A percentile compares a stretch with the other conserved stretches of the same genome.
These are phyloP conservation scores for Litoditis marina DNA, from an alignment of 2,888 invertebrate species.

Conservation along the genomic window DNA sequence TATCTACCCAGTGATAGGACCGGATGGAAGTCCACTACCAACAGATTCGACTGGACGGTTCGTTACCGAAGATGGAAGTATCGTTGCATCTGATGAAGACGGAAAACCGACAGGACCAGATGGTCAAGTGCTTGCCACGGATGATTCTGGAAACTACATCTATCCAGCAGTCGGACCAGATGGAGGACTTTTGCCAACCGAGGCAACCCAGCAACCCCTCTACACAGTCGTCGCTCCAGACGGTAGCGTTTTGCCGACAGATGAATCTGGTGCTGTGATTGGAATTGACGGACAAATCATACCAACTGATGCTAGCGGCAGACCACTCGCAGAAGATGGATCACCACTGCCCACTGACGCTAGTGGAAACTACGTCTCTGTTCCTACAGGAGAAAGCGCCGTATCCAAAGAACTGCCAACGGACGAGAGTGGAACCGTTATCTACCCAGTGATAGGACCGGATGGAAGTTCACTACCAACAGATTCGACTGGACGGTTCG, in stretches of 20 bases:
- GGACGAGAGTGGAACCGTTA: conserved; percentile 7
- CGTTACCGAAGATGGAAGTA: conserved; percentile 21
- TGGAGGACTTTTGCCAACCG: conserved; percentile 21
- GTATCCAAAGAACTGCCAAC: conserved; percentile 10
- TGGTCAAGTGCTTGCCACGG: conserved; percentile 28
- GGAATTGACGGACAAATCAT: conserved; percentile 11
- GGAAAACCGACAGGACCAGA: conserved; percentile 36
- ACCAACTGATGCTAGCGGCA: conserved; percentile 19
- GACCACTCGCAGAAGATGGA: conserved; percentile 23
- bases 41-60: conserved; percentile 27
- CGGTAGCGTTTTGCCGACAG: conserved; percentile 26
- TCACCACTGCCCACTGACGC: conserved; percentile 24
- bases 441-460: conserved; percentile 17
- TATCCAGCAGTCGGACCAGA: conserved; percentile 23
- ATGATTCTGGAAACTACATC: conserved; percentile 35
- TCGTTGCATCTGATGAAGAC: conserved; percentile 17
- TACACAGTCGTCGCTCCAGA: conserved; percentile 19
- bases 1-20: conserved; percentile 29
- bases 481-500: conserved; percentile 5
- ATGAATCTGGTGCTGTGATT: conserved; percentile 11
- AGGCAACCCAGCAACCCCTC: conserved; percentile 21
- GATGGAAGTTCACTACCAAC: conserved; percentile 23
- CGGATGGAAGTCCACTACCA: conserved; percentile 30
- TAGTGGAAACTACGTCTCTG: conserved; percentile 20
- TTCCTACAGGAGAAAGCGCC: conserved; percentile 7